Percentiles rank a stretch among this genome's conserved stretches.
Conservation (phyloP, 2,113 vertebrate species). For the Apistogramma diplotaenia region DNA sequence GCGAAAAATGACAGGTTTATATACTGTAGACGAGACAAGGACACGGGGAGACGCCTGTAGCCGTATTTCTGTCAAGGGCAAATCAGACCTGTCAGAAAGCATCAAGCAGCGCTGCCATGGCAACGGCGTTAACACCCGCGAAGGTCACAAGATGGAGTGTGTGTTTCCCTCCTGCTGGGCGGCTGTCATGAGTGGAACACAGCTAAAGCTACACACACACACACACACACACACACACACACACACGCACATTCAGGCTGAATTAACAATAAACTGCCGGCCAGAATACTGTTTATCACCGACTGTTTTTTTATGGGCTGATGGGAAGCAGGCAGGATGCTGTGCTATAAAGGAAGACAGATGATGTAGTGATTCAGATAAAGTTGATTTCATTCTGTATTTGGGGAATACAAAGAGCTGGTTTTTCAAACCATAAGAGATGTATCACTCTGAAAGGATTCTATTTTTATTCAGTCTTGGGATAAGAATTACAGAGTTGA, state of each 20-base stretch:
- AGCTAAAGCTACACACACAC: constrained; percentile 35
- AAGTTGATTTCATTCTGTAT: constrained; percentile 46
- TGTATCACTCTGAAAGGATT: constrained; percentile 22
- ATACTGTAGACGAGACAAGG: constrained; percentile 48
- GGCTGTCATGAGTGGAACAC: constrained; percentile 65
- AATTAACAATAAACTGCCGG: constrained; percentile 25
- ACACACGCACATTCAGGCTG: constrained; percentile 14
- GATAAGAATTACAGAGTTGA: constrained; percentile 30
- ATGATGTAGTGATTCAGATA: constrained; percentile 28
- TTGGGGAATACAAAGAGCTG: constrained; percentile 26
- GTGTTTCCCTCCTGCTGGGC: constrained; percentile 61
- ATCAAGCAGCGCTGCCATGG: constrained; percentile 74
- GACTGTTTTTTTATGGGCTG: constrained; percentile 3
- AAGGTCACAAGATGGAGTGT: constrained; percentile 75
- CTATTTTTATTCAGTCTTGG: constrained; percentile 54
- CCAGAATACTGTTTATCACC: constrained; percentile 25
- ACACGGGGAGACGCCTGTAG: constrained; percentile 50
- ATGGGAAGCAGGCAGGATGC: constrained; percentile 5
- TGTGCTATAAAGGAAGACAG: constrained; percentile 36
- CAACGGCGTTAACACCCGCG: constrained; percentile 63
- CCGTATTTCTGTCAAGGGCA: constrained; percentile 69
- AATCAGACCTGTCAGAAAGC: constrained; percentile 75
- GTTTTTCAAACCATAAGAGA: constrained; percentile 33
- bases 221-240: constrained; percentile 12
- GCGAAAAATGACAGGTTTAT: constrained; percentile 1